These are phyloP conservation scores for Dicrurus megarhynchus DNA, from an alignment of 2,113 vertebrate genomes.

Conservation along the genomic window DNA sequence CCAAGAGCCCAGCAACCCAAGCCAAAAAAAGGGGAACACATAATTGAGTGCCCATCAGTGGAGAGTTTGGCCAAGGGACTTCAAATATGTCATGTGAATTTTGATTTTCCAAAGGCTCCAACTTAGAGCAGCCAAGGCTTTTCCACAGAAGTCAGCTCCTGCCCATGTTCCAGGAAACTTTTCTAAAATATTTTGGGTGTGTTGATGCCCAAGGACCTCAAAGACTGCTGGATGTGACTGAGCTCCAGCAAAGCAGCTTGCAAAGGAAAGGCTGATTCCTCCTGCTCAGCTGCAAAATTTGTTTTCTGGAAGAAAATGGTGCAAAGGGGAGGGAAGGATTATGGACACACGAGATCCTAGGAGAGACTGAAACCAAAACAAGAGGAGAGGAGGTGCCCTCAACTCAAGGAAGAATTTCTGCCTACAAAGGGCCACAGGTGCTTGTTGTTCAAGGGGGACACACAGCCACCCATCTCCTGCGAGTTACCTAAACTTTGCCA, in stretches of 20 bases:
- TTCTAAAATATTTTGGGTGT: neutral
- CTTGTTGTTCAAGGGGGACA: neutral
- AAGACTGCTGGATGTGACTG: neutral
- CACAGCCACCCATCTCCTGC: neutral
- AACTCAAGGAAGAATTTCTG: neutral
- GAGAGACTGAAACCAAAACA: neutral
- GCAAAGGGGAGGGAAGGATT: neutral
- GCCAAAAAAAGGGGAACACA: neutral
- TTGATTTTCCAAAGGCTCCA: neutral
- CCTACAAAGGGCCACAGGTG: rapidly evolving
- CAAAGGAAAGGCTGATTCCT: neutral
- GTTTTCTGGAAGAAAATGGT: neutral
- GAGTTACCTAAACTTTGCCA: neutral
- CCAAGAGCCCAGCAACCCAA: neutral
- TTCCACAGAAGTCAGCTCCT: neutral
- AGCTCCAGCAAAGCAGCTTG: neutral
- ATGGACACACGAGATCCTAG: neutral
- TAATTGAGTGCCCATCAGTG: neutral
- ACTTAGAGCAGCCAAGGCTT: neutral
- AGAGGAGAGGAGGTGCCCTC: neutral
- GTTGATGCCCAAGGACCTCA: neutral
- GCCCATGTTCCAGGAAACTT: neutral
- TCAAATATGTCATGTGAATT: neutral
- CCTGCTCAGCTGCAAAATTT: neutral
- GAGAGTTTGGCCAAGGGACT: neutral